Evolutionary conservation across 2,888 invertebrate species (phyloP).

Genomic region (Parnassius mnemosyne): DNA sequence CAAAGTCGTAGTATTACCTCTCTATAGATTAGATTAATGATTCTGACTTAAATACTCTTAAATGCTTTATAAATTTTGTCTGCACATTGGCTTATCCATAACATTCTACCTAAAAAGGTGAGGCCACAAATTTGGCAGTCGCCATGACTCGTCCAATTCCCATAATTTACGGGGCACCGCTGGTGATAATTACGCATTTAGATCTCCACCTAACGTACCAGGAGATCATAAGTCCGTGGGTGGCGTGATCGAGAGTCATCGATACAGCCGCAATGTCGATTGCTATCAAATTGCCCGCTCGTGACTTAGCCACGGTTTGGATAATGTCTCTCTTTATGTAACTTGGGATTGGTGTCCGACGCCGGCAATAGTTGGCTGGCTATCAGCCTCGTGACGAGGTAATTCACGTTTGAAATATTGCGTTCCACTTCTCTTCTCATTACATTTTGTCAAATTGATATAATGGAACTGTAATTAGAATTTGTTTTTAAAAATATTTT

Average conservation of each 20-base stretch:
- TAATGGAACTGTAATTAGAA: too few relatives aligned
- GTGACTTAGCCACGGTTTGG: slow-evolving; percentile 60
- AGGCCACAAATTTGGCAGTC: slow-evolving; percentile 59
- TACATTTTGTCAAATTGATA: slow-evolving; percentile 10
- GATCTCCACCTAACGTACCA: slow-evolving; percentile 45
- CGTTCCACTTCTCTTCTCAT: slow-evolving; percentile 6
- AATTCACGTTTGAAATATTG: slow-evolving; percentile 16
- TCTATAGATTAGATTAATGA: too few relatives aligned
- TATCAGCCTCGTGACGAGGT: slow-evolving; percentile 17
- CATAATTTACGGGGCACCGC: slow-evolving; percentile 61
- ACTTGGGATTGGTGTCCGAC: slow-evolving; percentile 38
- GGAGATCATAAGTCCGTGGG: slow-evolving; percentile 37
- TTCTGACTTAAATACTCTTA: too few relatives aligned
- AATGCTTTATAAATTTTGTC: too few relatives aligned
- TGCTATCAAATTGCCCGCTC: slow-evolving; percentile 70
- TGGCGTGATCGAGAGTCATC: slow-evolving; percentile 42
- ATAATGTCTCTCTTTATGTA: slow-evolving; percentile 75
- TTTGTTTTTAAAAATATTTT: too few relatives aligned
- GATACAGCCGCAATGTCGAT: slow-evolving; percentile 54
- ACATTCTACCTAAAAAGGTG: slow-evolving; percentile 34
- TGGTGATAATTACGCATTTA: slow-evolving; percentile 71
- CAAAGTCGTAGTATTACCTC: too few relatives aligned
- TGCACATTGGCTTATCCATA: slow-evolving; percentile 37
- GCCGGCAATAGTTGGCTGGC: slow-evolving; percentile 24
- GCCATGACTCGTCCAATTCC: slow-evolving; percentile 49